Percentiles rank a stretch among this genome's conserved stretches.
Conservation (phyloP, 2,888 invertebrate genomes). For the Eupithecia vulgata region DNA sequence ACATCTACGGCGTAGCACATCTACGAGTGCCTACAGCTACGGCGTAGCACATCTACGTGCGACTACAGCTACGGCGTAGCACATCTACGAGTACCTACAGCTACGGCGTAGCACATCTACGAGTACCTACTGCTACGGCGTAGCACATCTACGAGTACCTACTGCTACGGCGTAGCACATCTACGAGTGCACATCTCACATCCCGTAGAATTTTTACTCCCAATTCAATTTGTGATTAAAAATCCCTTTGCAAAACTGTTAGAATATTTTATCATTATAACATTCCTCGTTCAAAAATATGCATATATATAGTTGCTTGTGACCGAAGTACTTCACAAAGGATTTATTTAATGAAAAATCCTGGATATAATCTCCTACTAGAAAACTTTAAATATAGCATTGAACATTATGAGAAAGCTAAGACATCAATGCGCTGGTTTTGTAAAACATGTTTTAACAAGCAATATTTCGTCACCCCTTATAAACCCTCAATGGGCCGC, state of each 20-base stretch:
- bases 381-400: not conserved
- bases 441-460: not conserved
- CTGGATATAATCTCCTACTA: not conserved
- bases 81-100: too few species aligned
- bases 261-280: not conserved
- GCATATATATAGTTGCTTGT: too few species aligned
- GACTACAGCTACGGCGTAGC: constrained; percentile 2
- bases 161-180: too few species aligned
- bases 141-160: too few species aligned
- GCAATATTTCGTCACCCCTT: not conserved
- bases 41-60: constrained; percentile 3
- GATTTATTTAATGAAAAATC: too few species aligned
- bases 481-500: not conserved
- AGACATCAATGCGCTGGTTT: not conserved
- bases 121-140: too few species aligned
- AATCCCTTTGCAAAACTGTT: not conserved
- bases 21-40: constrained; percentile 1
- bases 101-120: too few species aligned
- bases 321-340: too few species aligned
- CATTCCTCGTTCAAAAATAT: not conserved
- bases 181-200: too few species aligned
- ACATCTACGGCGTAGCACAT: not conserved
- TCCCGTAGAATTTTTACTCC: too few species aligned
- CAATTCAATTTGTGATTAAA: not conserved
- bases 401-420: not conserved